Base-by-base conservation (phyloP, 2,888 invertebrate genomes). In the Furcula furcula region DNA sequence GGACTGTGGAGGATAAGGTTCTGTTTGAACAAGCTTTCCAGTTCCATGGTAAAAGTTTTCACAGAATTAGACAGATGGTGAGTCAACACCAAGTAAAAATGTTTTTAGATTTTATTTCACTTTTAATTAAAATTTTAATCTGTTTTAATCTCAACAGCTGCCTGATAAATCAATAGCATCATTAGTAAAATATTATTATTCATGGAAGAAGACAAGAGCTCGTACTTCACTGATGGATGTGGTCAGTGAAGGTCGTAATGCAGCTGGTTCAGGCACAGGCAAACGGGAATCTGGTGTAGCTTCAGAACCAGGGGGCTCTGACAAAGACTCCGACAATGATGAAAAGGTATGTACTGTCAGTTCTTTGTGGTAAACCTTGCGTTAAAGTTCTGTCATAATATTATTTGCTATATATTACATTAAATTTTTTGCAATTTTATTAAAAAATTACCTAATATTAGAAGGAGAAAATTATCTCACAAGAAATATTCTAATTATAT, bases 1-100 rank as follows among this genome's bases (percentile, higher is more conserved):
- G 98, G 98, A 97, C 98, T 2, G 95, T 97, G 0, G 98, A 99
- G 81, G 99, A 99, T 73, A 98, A 98, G 89, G 98, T 98, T 29
- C 88, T 98, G 7, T 99, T 99, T 86, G 98, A 99, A 73, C 98
- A 98, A 83, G 98, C 98, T 20, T 98, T 98, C 80, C 97, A 97
- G 72, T 98, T 98, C 76, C 98, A 98, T 82, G 98, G 98, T 29
- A 99, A 99, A 90, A 97, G 97, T 80, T 99, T 99, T 89, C 96
- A 98, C 74, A 93, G 97, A 72, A 98, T 99, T 77, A 90, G 97
- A 56, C 98, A 98, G 91, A 98, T 99, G 98, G 98, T 98, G 90
- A 82, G 76, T 63, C 34, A 26, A 1, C 2, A n/a, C 3, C n/a
- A 20, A 9, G 9, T 9, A 16, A 16, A 16, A n/a, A 9, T 20